A percentile compares a stretch with the other conserved stretches of the same genome.
Conservation (phyloP, 2,113 vertebrate genomes). For the Emydocephalus ijimae region DNA sequence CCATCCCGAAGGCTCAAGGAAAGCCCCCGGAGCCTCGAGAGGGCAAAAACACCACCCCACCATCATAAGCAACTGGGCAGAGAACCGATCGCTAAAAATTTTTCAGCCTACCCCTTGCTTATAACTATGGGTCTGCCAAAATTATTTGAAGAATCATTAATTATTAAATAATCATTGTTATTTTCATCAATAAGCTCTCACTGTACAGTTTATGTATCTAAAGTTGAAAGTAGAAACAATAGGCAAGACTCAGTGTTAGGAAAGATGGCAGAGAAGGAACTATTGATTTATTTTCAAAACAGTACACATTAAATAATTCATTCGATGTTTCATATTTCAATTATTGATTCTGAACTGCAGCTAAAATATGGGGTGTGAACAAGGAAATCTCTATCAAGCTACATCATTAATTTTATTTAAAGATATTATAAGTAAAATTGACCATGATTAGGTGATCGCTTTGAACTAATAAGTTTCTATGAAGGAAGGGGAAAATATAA, state of each 20-base stretch:
- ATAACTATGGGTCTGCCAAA: not conserved
- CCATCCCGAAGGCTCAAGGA: no score
- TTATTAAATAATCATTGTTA: not conserved
- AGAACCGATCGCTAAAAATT: no score
- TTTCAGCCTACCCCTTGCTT: no score
- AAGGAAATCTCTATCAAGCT: not conserved
- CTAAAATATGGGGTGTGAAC: not conserved
- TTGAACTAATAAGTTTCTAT: not conserved
- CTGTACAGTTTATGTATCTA: not conserved
- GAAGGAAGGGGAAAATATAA: not conserved
- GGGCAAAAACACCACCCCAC: no score
- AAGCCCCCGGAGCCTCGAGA: no score
- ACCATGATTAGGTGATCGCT: not conserved
- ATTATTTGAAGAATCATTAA: not conserved
- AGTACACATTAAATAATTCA: not conserved
- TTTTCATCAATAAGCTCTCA: not conserved
- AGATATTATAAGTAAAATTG: not conserved
- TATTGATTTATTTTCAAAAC: no score
- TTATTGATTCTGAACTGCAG: not conserved
- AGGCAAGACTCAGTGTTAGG: no score
- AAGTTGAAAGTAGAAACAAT: not conserved
- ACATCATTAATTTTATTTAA: not conserved
- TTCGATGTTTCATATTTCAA: not conserved
- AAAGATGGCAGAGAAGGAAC: no score
- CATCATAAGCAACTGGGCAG: no score